Percentiles rank a stretch among this genome's conserved stretches.
These are phyloP conservation scores for Columba guinea DNA, from an alignment of 2,797 vertebrate species.

Conservation along the genomic window DNA sequence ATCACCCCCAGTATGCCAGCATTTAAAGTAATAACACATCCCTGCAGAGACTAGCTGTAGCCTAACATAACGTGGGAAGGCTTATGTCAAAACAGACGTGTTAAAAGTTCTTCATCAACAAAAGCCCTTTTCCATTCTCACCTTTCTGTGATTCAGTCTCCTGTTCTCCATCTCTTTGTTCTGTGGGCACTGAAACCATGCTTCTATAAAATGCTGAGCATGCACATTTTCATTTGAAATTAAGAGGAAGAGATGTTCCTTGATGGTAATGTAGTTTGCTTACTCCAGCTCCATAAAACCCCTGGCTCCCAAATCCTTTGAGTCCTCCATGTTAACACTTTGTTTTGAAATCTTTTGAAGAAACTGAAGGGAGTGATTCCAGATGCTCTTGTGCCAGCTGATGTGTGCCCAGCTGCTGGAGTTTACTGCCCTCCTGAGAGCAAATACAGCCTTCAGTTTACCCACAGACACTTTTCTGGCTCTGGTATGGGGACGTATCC, in stretches of 20 bases:
- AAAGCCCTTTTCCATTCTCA: neutral
- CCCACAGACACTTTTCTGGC: neutral
- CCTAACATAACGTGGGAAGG: neutral
- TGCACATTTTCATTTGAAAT: neutral
- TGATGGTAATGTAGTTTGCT: neutral
- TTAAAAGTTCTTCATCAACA: neutral
- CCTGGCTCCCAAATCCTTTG: neutral
- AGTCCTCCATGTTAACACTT: neutral
- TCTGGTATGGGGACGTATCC: neutral
- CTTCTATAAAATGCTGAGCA: neutral
- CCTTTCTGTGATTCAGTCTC: neutral
- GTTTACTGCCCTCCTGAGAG: neutral
- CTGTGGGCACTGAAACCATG: neutral
- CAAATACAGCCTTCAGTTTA: neutral
- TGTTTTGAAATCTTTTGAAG: neutral
- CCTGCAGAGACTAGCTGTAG: neutral
- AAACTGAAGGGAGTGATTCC: neutral
- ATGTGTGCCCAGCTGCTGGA: neutral
- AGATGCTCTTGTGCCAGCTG: neutral
- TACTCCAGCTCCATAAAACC: neutral
- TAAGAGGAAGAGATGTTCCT: neutral
- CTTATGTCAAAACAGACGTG: neutral
- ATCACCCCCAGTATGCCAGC: neutral
- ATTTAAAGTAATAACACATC: neutral
- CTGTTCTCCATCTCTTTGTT: neutral